These are phyloP conservation scores for Ctenomys sociabilis DNA, from an alignment of 2,113 vertebrate species.

Conservation along the genomic window DNA sequence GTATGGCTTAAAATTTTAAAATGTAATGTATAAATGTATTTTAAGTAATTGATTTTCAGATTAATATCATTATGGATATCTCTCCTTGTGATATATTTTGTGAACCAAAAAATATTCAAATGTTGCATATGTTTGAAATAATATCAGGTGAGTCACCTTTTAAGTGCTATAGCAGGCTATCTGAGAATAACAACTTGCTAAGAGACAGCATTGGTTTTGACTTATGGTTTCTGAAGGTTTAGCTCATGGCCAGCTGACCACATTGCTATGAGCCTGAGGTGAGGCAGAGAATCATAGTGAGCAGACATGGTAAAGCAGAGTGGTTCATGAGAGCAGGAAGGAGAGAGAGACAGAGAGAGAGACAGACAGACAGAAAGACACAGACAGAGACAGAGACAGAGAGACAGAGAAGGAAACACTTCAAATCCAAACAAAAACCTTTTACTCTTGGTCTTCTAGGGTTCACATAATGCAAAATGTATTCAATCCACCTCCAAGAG, in stretches of 20 bases:
- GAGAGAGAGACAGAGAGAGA: background rate
- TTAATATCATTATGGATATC: background rate
- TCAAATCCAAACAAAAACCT: background rate
- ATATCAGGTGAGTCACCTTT: background rate
- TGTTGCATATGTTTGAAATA: constrained; percentile 18
- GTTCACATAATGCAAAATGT: background rate
- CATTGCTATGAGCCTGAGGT: background rate
- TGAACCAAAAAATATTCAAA: background rate
- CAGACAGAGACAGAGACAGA: background rate
- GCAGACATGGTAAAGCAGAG: background rate
- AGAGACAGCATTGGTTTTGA: background rate
- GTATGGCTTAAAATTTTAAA: background rate
- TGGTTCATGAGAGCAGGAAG: background rate
- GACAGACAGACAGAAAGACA: background rate
- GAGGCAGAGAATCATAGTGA: background rate
- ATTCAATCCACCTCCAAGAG: background rate
- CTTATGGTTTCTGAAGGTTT: background rate
- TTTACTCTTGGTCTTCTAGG: background rate
- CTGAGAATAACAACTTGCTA: background rate
- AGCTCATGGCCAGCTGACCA: background rate
- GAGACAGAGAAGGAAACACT: background rate
- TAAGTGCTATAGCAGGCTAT: background rate
- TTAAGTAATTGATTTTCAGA: background rate
- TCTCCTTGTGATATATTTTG: background rate
- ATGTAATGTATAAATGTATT: background rate